Conservation (phyloP, 1,140 invertebrate species). For the Nasonia giraulti region DNA sequence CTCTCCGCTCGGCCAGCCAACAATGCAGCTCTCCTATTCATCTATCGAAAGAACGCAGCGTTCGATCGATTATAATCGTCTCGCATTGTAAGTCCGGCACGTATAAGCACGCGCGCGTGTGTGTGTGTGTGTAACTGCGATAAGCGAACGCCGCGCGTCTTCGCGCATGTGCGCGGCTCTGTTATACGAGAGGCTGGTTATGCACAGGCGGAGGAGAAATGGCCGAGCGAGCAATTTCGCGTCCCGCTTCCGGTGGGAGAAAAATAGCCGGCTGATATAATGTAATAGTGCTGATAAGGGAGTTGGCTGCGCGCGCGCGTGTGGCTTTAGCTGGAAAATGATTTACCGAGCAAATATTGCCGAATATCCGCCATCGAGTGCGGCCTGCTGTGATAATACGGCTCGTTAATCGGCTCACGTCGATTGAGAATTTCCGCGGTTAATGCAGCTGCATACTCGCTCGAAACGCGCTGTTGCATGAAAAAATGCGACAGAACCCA, state of each 20-base stretch:
- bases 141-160: background rate
- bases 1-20: background rate
- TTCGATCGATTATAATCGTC: slow-evolving; percentile 19
- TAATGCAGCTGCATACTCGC: background rate
- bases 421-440: too few species aligned
- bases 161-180: slow-evolving; percentile 9
- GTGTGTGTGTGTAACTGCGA: background rate
- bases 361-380: background rate
- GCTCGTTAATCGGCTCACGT: too few species aligned
- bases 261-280: background rate
- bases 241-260: background rate
- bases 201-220: too few species aligned
- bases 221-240: background rate
- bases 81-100: background rate
- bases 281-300: too few species aligned
- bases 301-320: background rate
- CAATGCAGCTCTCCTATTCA: slow-evolving; percentile 26
- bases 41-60: slow-evolving; percentile 13
- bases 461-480: too few species aligned
- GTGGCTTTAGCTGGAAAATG: background rate
- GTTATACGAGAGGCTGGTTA: background rate
- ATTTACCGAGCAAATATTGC: background rate
- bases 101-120: background rate
- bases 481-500: too few species aligned
- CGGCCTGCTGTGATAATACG: background rate